Conservation (phyloP, 2,797 vertebrate species). For the Bryconaethiops microstoma region DNA sequence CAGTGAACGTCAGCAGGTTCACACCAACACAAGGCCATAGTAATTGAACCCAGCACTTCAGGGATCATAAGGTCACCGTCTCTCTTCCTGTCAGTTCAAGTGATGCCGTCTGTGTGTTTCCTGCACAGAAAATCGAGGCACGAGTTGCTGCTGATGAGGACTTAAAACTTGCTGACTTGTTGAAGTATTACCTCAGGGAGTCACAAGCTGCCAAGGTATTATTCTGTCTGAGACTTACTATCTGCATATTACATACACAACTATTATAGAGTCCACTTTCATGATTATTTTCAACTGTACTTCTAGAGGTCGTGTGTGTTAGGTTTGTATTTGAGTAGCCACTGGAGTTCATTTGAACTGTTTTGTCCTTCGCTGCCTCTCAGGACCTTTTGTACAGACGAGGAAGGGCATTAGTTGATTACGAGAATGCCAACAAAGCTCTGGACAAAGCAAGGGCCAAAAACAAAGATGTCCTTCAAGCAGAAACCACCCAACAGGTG, state of each 20-base stretch:
- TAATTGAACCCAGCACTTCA: neutral
- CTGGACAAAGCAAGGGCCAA: slow-evolving; percentile 97
- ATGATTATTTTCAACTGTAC: neutral
- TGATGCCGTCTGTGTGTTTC: slow-evolving; percentile 21
- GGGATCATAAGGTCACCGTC: slow-evolving; percentile 24
- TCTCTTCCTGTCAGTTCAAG: slow-evolving; percentile 28
- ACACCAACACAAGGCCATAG: neutral
- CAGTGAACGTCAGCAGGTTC: slow-evolving; percentile 33
- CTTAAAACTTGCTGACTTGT: slow-evolving; percentile 95
- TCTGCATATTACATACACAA: slow-evolving; percentile 12
- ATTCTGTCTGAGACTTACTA: neutral
- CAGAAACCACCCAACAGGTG: slow-evolving; percentile 94
- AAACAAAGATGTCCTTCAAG: slow-evolving; percentile 96
- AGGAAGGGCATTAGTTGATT: slow-evolving; percentile 94
- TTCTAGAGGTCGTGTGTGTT: neutral
- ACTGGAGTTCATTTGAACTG: slow-evolving; percentile 1
- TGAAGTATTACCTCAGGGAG: slow-evolving; percentile 97
- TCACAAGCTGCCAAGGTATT: slow-evolving; percentile 96
- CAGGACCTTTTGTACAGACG: slow-evolving; percentile 96
- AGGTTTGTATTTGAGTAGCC: neutral
- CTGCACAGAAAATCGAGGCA: slow-evolving; percentile 92
- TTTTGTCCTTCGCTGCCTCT: slow-evolving; percentile 18
- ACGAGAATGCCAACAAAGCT: slow-evolving; percentile 98
- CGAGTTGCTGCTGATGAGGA: slow-evolving; percentile 96
- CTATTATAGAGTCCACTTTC: neutral